Conservation (phyloP, 2,113 vertebrate species). For the human region GRCh38 chr7:30347001-30347500, state of each 20-base stretch:
- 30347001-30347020: neutral
- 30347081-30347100: neutral
- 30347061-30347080: neutral
- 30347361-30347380: neutral
- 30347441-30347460: neutral
- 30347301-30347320: neutral
- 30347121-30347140: neutral
- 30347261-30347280: neutral
- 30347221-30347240: neutral
- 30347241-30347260: neutral
- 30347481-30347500: neutral
- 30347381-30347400: neutral
- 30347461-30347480: neutral
- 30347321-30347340: neutral
- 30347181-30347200: neutral
- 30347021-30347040: neutral
- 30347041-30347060: neutral
- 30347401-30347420: neutral
- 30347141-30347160: neutral
- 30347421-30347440: neutral
- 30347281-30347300: neutral
- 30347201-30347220: neutral
- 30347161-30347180: neutral
- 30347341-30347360: neutral
- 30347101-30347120: neutral